These are phyloP conservation scores for Sebastes oblongus DNA, from an alignment of 2,797 vertebrate species.

Conservation along the genomic window DNA sequence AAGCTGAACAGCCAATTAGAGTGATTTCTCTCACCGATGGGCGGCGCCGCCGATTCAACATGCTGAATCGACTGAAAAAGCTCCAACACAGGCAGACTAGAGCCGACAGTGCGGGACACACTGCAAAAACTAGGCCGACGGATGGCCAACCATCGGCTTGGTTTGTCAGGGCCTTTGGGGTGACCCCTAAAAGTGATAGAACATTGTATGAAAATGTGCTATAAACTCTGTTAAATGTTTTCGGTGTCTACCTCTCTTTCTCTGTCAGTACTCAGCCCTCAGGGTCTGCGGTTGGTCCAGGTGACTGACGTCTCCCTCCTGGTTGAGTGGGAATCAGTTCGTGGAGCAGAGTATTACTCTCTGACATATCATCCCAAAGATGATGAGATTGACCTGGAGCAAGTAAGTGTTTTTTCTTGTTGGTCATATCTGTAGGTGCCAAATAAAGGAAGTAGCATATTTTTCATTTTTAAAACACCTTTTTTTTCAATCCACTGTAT, in stretches of 20 bases:
- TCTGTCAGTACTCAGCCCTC: constrained; percentile 81
- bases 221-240: neutral
- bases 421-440: neutral
- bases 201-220: neutral
- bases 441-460: neutral
- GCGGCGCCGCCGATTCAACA: no score
- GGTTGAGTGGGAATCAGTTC: constrained; percentile 85
- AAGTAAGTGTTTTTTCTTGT: constrained; percentile 55
- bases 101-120: no score
- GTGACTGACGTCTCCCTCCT: constrained; percentile 84
- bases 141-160: no score
- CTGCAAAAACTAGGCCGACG: no score
- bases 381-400: constrained; percentile 60
- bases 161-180: no score
- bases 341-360: constrained; percentile 85
- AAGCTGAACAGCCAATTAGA: no score
- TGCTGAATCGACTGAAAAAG: no score
- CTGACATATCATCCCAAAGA: constrained; percentile 85
- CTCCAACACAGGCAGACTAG: no score
- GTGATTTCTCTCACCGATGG: no score
- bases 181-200: neutral
- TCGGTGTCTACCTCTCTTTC: neutral
- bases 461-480: neutral
- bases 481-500: neutral
- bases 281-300: constrained; percentile 82